These are phyloP conservation scores for Pyrgilauda ruficollis DNA, from an alignment of 2,113 vertebrate genomes.

Conservation along the genomic window DNA sequence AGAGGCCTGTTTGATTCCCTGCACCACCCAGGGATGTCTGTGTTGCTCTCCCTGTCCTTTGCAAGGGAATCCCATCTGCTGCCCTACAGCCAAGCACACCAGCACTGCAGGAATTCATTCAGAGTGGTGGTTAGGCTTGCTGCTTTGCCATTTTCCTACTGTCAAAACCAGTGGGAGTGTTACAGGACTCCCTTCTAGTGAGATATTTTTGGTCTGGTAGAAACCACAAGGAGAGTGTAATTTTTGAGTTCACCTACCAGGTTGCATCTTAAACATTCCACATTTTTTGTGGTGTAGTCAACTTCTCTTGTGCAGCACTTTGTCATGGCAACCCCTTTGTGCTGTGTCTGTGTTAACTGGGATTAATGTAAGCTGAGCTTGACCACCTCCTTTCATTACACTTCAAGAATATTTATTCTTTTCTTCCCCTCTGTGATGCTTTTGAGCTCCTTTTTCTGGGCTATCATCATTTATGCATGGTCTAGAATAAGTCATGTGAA, in stretches of 20 bases:
- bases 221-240: not conserved
- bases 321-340: not conserved
- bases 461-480: not conserved
- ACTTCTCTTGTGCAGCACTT: not conserved
- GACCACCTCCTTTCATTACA: not conserved
- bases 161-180: not conserved
- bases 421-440: not conserved
- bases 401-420: not conserved
- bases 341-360: not conserved
- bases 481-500: not conserved
- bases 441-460: not conserved
- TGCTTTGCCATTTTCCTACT: not conserved
- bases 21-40: not conserved
- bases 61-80: not conserved
- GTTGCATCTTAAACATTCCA: not conserved
- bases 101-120: not conserved
- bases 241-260: not conserved
- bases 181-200: not conserved
- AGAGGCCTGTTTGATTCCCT: not conserved
- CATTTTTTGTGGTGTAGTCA: not conserved
- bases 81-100: not conserved
- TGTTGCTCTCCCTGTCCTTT: not conserved
- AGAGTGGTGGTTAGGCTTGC: not conserved
- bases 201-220: not conserved
- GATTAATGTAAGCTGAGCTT: not conserved